A percentile compares a stretch with the other conserved stretches of the same genome.
These are phyloP conservation scores for Tetramorium bicarinatum DNA, from an alignment of 2,888 invertebrate genomes.

Conservation along the genomic window DNA sequence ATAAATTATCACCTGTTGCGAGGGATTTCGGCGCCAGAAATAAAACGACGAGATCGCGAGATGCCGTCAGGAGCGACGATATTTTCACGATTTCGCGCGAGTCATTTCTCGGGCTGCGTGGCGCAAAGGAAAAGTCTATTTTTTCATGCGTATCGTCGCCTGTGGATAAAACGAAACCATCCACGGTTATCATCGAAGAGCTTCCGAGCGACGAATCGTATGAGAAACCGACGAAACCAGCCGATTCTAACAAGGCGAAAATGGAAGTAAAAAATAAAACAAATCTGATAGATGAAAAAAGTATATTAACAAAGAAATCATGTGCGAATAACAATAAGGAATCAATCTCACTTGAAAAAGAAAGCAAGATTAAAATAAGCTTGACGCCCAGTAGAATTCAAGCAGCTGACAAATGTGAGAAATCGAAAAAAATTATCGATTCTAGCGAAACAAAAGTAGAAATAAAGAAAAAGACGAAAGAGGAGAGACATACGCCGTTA, in stretches of 20 bases:
- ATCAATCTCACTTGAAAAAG: slow-evolving; percentile 1
- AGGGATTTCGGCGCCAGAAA: slow-evolving; percentile 23
- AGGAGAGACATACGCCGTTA: not conserved
- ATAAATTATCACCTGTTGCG: slow-evolving; percentile 50
- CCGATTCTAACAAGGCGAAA: not conserved
- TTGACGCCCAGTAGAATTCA: slow-evolving; percentile 14
- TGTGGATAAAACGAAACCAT: slow-evolving; percentile 31
- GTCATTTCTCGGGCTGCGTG: slow-evolving; percentile 6
- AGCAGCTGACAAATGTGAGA: slow-evolving; percentile 41
- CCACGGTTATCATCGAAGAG: slow-evolving; percentile 76
- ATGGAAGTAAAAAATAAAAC: not conserved
- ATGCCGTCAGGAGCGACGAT: slow-evolving; percentile 5
- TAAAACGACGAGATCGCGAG: slow-evolving; percentile 33
- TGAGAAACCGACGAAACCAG: slow-evolving; percentile 8
- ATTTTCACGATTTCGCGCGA: slow-evolving; percentile 28
- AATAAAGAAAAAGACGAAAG: not conserved
- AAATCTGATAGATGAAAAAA: not conserved
- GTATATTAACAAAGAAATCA: not conserved
- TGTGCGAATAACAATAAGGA: not conserved
- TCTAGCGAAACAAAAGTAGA: not conserved
- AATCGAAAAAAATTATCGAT: not conserved
- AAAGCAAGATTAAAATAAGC: not conserved
- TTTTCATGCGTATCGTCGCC: slow-evolving; percentile 63
- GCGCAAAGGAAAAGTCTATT: slow-evolving; percentile 62
- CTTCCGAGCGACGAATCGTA: slow-evolving; percentile 65